Evolutionary conservation across 2,888 invertebrate genomes (phyloP).

Genomic region (Carabus problematicus): DNA sequence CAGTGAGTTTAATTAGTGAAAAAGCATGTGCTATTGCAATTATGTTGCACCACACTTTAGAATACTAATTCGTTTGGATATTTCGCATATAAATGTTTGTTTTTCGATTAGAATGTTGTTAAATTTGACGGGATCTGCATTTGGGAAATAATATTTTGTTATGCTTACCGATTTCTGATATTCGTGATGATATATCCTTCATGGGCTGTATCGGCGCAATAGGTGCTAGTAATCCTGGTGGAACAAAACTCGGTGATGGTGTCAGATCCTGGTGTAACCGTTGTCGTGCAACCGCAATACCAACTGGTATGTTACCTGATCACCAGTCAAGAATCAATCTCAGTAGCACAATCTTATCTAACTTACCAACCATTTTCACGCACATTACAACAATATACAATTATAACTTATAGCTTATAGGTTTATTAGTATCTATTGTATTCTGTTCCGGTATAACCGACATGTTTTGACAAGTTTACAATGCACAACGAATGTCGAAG

Average conservation of each 20-base stretch:
- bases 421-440: too few relatives aligned
- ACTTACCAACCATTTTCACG: too few relatives aligned
- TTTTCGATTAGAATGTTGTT: too few relatives aligned
- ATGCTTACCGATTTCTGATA: slow-evolving; percentile 66
- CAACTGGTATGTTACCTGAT: slow-evolving; percentile 72
- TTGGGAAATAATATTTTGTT: slow-evolving; percentile 4
- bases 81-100: too few relatives aligned
- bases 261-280: slow-evolving; percentile 71
- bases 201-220: slow-evolving; percentile 58
- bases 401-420: too few relatives aligned
- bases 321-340: neutral
- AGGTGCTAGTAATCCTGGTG: slow-evolving; percentile 58
- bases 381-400: too few relatives aligned
- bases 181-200: slow-evolving; percentile 62
- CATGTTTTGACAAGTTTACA: too few relatives aligned
- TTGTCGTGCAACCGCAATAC: slow-evolving; percentile 84
- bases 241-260: slow-evolving; percentile 54
- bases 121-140: too few relatives aligned
- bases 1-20: too few relatives aligned
- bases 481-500: too few relatives aligned
- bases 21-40: too few relatives aligned
- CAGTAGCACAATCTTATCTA: neutral
- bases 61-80: neutral
- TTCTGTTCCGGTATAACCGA: too few relatives aligned
- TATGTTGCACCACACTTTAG: neutral